Base-by-base conservation (phyloP, 1,140 invertebrate species). In the Polypedilum vanderplanki region DNA sequence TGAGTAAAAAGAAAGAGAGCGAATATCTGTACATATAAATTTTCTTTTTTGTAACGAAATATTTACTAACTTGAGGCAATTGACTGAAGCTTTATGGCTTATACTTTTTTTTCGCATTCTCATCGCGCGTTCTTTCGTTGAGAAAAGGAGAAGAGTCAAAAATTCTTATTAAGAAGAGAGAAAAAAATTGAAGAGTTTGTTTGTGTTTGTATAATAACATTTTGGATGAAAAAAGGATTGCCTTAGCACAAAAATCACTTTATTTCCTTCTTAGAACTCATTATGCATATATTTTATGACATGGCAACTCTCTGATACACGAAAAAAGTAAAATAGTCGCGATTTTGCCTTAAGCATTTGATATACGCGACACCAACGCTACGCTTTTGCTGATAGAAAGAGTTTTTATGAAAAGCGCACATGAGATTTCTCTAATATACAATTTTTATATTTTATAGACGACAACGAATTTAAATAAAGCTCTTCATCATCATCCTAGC, bases 21-120 rank as follows among this genome's bases (percentile, higher is more conserved):
- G 12, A 57, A 57, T 57, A 57, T 57, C 46, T 57, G 46, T 57
- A 57, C 46, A 57, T 57, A 57, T 57, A 57, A 57, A 57, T 57
- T 57, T 57, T n/a, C 24, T 33, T 57, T 57, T 57, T 57, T 57
- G 46, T 57, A 57, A 57, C 46, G 46, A 57, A 57, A 57, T 57
- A 57, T 57, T 57, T 57, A 57, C 46, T 57, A 57, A n/a, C 46
- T 57, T 57, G 12, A 57, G 46, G 46, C 46, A 57, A 57, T 57
- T 57, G 46, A 57, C 46, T 57, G n/a, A 57, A 57, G 46, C 46
- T 57, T 57, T 57, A 57, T 57, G 46, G 46, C 46, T 57, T 57
- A 57, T 57, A 57, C 46, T 57, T 57, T n/a, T n/a, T 57, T 57
- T 57, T 57, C 46, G 46, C 46, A 57, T 57, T 57, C 46, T 57